Base-by-base conservation (phyloP, 1,140 invertebrate genomes). In the Bombus superbus region DNA sequence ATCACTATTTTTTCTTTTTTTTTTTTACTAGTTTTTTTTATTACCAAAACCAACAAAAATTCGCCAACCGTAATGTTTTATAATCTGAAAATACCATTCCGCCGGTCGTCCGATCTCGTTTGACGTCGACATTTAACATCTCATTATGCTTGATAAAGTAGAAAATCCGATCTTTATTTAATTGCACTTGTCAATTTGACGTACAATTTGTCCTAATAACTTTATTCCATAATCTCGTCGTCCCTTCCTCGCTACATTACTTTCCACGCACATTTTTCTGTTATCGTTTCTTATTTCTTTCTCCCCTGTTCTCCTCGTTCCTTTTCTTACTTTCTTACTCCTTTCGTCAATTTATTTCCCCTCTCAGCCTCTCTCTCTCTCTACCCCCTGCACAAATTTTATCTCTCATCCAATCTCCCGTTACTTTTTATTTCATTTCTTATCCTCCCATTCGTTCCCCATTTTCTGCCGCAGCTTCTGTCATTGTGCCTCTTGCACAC, bases 391-490 rank as follows among this genome's bases (percentile, higher is more conserved):
- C 18, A 25, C 40, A 32, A 73, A 73, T 44, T n/a, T 44, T 32
- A 73, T n/a, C 72, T 62, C 25, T 57, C 35, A 40, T 53, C 35
- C 53, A 25, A 59, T 59, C 74, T 59, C 32, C 47, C 74, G 47
- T 38, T 76, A 77, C 53, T 77, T 64, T 77, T 77, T 62, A 77
- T 64, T 77, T 8, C 75, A 42, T 64, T 62, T 77, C 57, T 42
- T 62, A 2, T 53, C 53, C 73, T 25, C 44, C 22, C 73, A 74
- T 74, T 74, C 44, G 18, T 53, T 53, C 73, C 32, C 73, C 28
- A 74, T 74, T 74, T 53, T 74, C 72, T 74, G 72, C 42, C 18
- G 72, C n/a, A 35, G n/a, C 72, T 74, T 42, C 73, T 35, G 73
- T 74, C 73, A 35, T 53, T 53, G 73, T 25, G 6, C 73, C 44